A percentile compares a stretch with the other conserved stretches of the same genome.
Conservation (phyloP, 2,797 vertebrate species). For the Helarctos malayanus region DNA sequence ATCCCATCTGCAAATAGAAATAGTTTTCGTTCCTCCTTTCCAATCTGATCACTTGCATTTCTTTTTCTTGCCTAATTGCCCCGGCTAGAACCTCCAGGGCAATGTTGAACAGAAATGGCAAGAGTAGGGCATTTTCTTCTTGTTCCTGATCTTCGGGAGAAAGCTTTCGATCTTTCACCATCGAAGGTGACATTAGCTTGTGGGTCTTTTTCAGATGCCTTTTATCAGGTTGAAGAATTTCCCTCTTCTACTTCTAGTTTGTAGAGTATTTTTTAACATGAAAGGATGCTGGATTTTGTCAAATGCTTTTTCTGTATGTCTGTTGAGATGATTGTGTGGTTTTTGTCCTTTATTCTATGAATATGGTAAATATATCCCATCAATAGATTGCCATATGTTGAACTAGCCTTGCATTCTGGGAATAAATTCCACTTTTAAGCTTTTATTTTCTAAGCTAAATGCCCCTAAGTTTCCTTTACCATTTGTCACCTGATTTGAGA, state of each 20-base stretch:
- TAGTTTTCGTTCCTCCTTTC: conserved; percentile 32
- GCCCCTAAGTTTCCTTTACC: background rate
- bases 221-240: background rate
- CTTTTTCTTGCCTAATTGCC: conserved; percentile 18
- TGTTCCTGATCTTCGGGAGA: background rate
- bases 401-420: background rate
- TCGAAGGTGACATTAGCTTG: background rate
- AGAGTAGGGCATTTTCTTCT: background rate
- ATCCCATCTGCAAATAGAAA: background rate
- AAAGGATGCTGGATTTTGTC: background rate
- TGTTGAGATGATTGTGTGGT: background rate
- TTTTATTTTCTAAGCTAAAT: conserved; percentile 28
- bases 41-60: background rate
- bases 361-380: background rate
- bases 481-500: background rate
- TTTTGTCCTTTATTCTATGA: background rate
- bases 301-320: background rate
- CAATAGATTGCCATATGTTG: background rate
- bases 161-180: background rate
- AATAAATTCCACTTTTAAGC: background rate
- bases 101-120: background rate
- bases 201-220: background rate
- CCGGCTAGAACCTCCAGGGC: background rate
- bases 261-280: background rate
- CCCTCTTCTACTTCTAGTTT: background rate